Evolutionary conservation across 2,113 vertebrate species (phyloP), one percentile per base, ranked within the genome.

Genomic region (Dunckerocampus dactyliophorus): DNA sequence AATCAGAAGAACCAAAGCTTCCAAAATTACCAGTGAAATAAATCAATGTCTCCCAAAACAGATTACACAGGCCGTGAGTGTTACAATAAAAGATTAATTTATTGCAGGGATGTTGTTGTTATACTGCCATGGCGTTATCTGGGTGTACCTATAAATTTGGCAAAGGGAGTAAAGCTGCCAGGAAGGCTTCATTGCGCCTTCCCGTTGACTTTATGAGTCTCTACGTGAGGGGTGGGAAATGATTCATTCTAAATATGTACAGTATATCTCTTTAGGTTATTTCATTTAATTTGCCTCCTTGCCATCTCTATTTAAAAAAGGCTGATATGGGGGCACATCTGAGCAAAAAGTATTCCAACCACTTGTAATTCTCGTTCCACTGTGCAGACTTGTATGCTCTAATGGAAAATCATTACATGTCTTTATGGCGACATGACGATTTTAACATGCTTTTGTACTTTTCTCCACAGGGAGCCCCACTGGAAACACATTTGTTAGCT

Each of bases 321-420:
- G 10, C 24, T 16, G 6, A 17, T 31, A 31, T 31, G 14, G 3
- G 19, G 19, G 47, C 22, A 62, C 47, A 60, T 47, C 42, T 43
- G 54, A 51, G 9, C 45, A 51, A 50, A 50, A 6, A n/a, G 28
- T 28, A 2, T 16, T 22, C 2, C 4, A 53, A 10, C 31, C 42
- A n/a, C 11, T 17, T 45, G 9, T 37, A 3, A 54, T 63, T 50
- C 12, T 55, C 55, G 31, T 63, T 11, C 19, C 20, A 15, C 21
- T 24, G 28, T 51, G 15, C 34, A 45, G 39, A 67, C 59, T 13
- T 28, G 22, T 15, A 69, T 17, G 62, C 22, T 45, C 22, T 22
- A 67, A 72, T 49, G 47, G 47, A 61, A 11, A 67, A 57, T 67
- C n/a, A n/a, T n/a, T n/a, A n/a, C n/a, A n/a, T n/a, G n/a, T n/a